These are phyloP conservation scores for Muraenolepis orangiensis DNA, from an alignment of 2,797 vertebrate species.

Conservation along the genomic window DNA sequence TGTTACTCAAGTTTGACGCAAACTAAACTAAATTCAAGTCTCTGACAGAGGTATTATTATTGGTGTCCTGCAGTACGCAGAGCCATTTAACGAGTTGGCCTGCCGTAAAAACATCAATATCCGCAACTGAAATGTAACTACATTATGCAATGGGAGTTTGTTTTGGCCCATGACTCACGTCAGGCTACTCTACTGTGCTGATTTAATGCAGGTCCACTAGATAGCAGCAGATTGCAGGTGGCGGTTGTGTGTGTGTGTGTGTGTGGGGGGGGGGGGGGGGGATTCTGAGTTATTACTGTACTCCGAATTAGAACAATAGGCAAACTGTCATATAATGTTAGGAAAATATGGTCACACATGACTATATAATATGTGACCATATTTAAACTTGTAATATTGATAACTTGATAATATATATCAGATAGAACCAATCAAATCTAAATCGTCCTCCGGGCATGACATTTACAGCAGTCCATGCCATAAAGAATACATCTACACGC, in stretches of 20 bases:
- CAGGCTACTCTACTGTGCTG: constrained; percentile 45
- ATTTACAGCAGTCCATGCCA: background rate
- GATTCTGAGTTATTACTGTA: no score
- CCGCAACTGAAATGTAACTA: background rate
- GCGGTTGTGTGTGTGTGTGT: constrained; percentile 20
- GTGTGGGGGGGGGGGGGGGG: no score
- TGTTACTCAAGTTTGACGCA: constrained; percentile 12
- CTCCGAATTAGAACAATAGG: no score
- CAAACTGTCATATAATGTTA: no score
- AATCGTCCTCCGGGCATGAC: background rate
- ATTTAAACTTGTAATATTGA: no score
- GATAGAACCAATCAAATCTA: background rate
- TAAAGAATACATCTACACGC: background rate
- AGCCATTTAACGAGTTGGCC: background rate
- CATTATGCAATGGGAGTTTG: background rate
- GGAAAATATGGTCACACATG: no score
- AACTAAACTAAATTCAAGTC: background rate
- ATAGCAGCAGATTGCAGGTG: constrained; percentile 58
- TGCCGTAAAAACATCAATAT: background rate
- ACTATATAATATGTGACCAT: no score
- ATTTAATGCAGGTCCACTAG: constrained; percentile 62
- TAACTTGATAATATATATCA: no score
- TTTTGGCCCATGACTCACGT: constrained; percentile 7
- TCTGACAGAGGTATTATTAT: background rate
- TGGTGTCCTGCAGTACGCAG: background rate